These are phyloP conservation scores for Amphiduros pacificus DNA, from an alignment of 2,888 invertebrate genomes.

Conservation along the genomic window DNA sequence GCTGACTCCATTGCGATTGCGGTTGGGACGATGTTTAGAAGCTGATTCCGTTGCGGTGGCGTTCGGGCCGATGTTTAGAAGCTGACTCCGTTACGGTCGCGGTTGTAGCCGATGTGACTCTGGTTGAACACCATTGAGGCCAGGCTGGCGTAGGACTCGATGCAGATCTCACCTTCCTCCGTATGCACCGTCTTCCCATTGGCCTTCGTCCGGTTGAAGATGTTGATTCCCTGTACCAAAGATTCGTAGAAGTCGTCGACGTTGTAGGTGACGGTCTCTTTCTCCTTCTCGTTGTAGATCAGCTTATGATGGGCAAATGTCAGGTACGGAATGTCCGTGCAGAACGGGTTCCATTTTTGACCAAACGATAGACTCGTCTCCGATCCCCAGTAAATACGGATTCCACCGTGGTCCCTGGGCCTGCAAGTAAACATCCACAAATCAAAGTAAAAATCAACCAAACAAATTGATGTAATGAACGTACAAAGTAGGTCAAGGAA, in stretches of 20 bases:
- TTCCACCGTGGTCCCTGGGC: constrained; percentile 72
- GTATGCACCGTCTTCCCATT: too few relatives aligned
- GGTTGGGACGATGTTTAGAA: too few relatives aligned
- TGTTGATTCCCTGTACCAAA: constrained; percentile 32
- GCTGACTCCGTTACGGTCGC: constrained; percentile 83
- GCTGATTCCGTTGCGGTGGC: too few relatives aligned
- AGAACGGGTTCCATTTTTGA: constrained; percentile 82
- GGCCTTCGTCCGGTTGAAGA: neutral
- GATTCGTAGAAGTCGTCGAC: constrained; percentile 60
- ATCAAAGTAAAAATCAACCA: too few relatives aligned
- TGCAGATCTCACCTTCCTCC: too few relatives aligned
- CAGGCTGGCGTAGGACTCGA: constrained; percentile 80
- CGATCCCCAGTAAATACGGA: constrained; percentile 74
- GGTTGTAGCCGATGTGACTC: constrained; percentile 81
- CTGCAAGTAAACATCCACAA: too few relatives aligned
- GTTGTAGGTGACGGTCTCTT: constrained; percentile 56
- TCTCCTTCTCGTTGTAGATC: constrained; percentile 54
- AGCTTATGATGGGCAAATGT: constrained; percentile 80
- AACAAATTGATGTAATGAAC: too few relatives aligned
- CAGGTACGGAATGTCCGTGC: constrained; percentile 75
- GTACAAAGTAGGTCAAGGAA: too few relatives aligned
- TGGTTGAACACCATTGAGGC: constrained; percentile 79
- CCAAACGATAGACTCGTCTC: constrained; percentile 68
- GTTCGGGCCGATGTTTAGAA: constrained; percentile 44
- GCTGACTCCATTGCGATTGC: too few relatives aligned